Conservation (phyloP, 1,140 invertebrate genomes). For the Harlomillsia oculata region DNA sequence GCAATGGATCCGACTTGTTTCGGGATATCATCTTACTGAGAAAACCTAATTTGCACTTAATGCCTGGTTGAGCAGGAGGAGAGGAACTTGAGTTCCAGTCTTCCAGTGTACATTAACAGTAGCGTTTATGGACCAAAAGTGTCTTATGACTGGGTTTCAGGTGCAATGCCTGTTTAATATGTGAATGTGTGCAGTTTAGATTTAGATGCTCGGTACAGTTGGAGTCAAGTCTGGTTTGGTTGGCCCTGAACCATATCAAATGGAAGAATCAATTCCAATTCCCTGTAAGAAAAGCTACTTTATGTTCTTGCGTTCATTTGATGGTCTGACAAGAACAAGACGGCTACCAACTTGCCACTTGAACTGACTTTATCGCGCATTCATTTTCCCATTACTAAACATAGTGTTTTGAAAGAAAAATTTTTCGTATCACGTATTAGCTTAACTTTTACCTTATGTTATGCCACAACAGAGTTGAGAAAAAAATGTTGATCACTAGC, state of each 20-base stretch:
- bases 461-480: no score
- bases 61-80: background rate
- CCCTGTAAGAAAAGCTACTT: background rate
- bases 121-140: background rate
- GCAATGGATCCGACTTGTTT: no score
- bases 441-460: no score
- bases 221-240: background rate
- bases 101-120: background rate
- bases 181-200: background rate
- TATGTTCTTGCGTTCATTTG: background rate
- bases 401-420: no score
- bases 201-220: no score
- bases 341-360: background rate
- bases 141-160: background rate
- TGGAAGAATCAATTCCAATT: slow-evolving; percentile 11
- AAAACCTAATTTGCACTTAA: background rate
- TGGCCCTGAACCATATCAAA: slow-evolving; percentile 13
- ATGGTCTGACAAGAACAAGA: no score
- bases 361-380: no score
- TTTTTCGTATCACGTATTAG: no score
- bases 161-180: background rate
- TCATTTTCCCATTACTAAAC: no score
- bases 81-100: background rate
- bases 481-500: no score
- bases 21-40: background rate